These are phyloP conservation scores for Atopsyche davidsoni DNA, from an alignment of 1,140 invertebrate species.

Conservation along the genomic window DNA sequence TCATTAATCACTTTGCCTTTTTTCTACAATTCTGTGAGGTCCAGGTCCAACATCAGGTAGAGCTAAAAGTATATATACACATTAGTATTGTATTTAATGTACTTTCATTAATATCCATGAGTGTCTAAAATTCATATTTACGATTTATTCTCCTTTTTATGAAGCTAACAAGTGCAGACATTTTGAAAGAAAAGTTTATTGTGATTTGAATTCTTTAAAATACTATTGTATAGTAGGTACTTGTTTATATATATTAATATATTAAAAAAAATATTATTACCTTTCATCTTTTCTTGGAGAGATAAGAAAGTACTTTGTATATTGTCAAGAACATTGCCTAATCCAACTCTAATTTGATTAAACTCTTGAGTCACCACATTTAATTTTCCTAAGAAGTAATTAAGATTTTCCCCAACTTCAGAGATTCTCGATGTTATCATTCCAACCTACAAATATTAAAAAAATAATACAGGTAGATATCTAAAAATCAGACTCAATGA, in stretches of 20 bases:
- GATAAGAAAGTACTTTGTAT: slow-evolving; percentile 61
- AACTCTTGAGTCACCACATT: slow-evolving; percentile 82
- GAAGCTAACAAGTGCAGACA: background rate
- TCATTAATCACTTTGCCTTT: no score
- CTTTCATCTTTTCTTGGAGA: slow-evolving; percentile 56
- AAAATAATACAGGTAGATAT: slow-evolving; percentile 2
- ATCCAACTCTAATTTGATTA: slow-evolving; percentile 70
- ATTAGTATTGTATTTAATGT: no score
- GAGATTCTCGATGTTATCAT: slow-evolving; percentile 72
- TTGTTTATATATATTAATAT: background rate
- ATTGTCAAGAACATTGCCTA: slow-evolving; percentile 65
- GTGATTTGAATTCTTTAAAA: no score
- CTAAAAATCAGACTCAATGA: background rate
- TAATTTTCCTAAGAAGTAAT: slow-evolving; percentile 74
- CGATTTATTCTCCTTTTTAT: slow-evolving; percentile 7
- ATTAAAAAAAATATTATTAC: slow-evolving; percentile 12
- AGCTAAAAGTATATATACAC: no score
- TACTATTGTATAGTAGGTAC: no score
- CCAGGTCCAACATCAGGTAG: no score
- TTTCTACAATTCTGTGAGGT: no score
- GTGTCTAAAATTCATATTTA: background rate
- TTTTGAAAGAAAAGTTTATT: slow-evolving; percentile 26
- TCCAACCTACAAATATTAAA: slow-evolving; percentile 50
- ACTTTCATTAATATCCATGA: no score
- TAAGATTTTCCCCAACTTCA: slow-evolving; percentile 79